A percentile compares a stretch with the other conserved stretches of the same genome.
Evolutionary conservation across 2,113 vertebrate species (phyloP).

Genomic region (Isichthys henryi): DNA sequence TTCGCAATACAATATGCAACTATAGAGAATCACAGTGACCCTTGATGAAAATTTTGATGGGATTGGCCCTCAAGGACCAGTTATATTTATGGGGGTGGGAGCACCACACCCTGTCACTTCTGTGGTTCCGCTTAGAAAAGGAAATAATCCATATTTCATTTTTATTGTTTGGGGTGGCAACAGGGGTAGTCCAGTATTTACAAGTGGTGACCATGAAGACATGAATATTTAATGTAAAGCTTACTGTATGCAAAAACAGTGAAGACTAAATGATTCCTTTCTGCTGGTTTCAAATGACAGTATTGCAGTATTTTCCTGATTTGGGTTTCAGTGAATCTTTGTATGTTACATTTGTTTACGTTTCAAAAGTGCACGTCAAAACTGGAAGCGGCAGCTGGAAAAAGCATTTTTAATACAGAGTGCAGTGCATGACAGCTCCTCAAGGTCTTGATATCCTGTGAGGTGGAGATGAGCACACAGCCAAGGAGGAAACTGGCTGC

Average conservation of each 20-base stretch:
- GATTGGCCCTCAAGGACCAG: neutral
- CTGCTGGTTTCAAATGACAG: neutral
- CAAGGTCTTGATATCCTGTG: conserved; percentile 36
- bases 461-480: conserved; percentile 16
- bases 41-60: neutral
- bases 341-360: neutral
- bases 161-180: neutral
- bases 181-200: neutral
- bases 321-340: neutral
- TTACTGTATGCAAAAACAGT: neutral
- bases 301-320: neutral
- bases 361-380: conserved; percentile 20
- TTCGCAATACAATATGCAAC: neutral
- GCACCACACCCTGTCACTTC: neutral
- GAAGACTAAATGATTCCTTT: neutral
- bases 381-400: conserved; percentile 43
- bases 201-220: neutral
- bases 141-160: neutral
- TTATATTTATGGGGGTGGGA: neutral
- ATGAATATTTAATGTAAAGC: neutral
- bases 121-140: neutral
- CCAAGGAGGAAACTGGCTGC: conserved; percentile 1
- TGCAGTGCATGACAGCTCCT: conserved; percentile 25
- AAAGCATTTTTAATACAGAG: conserved; percentile 38
- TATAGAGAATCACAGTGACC: no score